These are phyloP conservation scores for Trissolcus basalis DNA, from an alignment of 1,140 invertebrate species.

Conservation along the genomic window DNA sequence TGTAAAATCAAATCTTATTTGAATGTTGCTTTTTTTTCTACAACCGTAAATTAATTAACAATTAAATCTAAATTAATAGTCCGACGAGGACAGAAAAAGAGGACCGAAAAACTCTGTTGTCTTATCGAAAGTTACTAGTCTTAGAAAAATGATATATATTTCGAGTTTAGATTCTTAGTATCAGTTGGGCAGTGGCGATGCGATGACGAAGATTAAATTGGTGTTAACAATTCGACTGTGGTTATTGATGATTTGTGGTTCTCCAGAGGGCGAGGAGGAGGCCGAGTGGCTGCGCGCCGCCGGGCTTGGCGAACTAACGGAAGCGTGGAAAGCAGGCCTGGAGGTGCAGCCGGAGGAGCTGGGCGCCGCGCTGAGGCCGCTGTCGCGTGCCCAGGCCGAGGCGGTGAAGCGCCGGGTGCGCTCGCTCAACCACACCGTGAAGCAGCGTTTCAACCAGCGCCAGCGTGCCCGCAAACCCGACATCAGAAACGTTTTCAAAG, in stretches of 20 bases:
- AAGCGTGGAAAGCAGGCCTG: conserved; percentile 78
- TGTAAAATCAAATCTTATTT: too few relatives aligned
- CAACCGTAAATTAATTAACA: too few relatives aligned
- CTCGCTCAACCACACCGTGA: conserved; percentile 86
- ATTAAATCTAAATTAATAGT: too few relatives aligned
- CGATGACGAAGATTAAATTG: too few relatives aligned
- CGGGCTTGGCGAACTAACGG: conserved; percentile 78
- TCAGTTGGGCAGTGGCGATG: too few relatives aligned
- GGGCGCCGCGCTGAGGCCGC: conserved; percentile 76
- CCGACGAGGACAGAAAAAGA: too few relatives aligned
- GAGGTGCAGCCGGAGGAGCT: conserved; percentile 79
- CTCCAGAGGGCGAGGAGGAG: conserved; percentile 78
- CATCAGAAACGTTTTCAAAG: conserved; percentile 86
- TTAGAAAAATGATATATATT: too few relatives aligned
- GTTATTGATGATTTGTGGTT: not conserved
- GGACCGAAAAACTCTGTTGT: too few relatives aligned
- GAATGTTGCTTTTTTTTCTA: too few relatives aligned
- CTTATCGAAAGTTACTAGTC: too few relatives aligned
- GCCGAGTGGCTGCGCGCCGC: conserved; percentile 79
- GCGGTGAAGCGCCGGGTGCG: conserved; percentile 85
- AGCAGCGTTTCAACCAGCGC: conserved; percentile 80
- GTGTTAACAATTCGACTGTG: not conserved
- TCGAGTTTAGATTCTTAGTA: too few relatives aligned
- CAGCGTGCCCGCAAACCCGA: conserved; percentile 82
- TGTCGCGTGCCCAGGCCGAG: conserved; percentile 83